Base-by-base conservation (phyloP, 2,797 vertebrate genomes). In the Pseudochromis fuscus region DNA sequence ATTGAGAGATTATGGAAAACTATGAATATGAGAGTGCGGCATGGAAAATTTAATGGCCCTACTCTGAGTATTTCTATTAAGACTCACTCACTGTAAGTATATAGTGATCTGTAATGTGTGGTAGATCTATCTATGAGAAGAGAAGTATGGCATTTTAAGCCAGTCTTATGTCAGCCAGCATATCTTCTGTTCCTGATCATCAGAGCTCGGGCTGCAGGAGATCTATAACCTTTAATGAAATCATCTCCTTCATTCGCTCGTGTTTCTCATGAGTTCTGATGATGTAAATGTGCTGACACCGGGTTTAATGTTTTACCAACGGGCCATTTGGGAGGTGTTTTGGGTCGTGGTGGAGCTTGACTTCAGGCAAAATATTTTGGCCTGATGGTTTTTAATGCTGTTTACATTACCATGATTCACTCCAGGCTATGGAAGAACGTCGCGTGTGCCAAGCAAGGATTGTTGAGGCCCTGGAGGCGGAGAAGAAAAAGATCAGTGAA, bases 401-500 rank as follows among this genome's bases (percentile, higher is more conserved):
- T 84, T 28, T 73, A 70, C 46, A 61, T 85, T 84, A 58, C 40
- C 30, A 30, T 64, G 27, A 53, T 76, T 75, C 57, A 80, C 57
- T 59, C 6, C 52, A 99, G 97, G 96, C 95, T 42, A 92, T 99
- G 85, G 95, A 95, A 70, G 96, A 98, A 75, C 96, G 95, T 40
- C 90, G 88, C 19, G 83, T 98, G 67, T 94, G 59, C 62, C 97
- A 98, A 58, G 93, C 94, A 12, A 97, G 89, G 89, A 96, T 99
- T 80, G 93, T 99, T 56, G 95, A 97, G 55, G 98, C 97, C 57
- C 88, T 99, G 79, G 98, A 99, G 85, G 92, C 87, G 0, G 98
- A 99, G 87, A 99, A 98, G 77, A 96, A 72, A 72, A 98, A 98
- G 90, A 96, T 99, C 71, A 88, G 94, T 58, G 89, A 86, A 84